Percentiles rank a stretch among this genome's conserved stretches.
These are phyloP conservation scores for Bombus soroeensis DNA, from an alignment of 1,140 invertebrate genomes.

Conservation along the genomic window DNA sequence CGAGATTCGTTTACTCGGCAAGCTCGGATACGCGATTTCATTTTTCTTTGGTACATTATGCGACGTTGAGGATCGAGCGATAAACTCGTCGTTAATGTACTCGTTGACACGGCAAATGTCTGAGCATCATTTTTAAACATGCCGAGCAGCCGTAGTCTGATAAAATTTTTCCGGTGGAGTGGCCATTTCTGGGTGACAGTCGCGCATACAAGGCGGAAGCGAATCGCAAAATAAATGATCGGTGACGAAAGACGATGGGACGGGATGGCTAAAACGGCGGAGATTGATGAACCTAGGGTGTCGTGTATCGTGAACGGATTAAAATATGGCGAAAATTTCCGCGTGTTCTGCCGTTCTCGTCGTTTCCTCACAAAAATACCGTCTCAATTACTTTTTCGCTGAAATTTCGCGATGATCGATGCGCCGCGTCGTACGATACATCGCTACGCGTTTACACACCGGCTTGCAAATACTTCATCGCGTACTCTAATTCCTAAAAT, in stretches of 20 bases:
- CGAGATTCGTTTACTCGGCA: neutral
- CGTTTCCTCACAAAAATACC: neutral
- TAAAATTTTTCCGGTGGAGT: slow-evolving; percentile 26
- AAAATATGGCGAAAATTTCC: slow-evolving; percentile 20
- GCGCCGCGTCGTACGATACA: neutral
- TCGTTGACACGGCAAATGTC: slow-evolving; percentile 5
- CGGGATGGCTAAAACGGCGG: slow-evolving; percentile 21
- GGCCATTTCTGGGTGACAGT: slow-evolving; percentile 5
- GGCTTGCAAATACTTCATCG: neutral
- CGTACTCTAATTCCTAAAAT: neutral
- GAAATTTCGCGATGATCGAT: neutral
- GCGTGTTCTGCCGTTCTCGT: neutral
- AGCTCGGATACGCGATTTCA: neutral
- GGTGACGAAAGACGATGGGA: slow-evolving; percentile 44
- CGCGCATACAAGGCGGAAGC: slow-evolving; percentile 27
- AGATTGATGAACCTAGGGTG: slow-evolving; percentile 36
- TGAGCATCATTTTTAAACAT: slow-evolving; percentile 6
- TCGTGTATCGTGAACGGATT: slow-evolving; percentile 30
- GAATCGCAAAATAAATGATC: slow-evolving; percentile 65
- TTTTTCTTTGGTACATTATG: neutral
- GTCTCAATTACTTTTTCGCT: neutral
- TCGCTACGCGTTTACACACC: neutral
- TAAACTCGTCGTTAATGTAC: slow-evolving; percentile 4
- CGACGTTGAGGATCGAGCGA: neutral
- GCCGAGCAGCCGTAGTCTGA: neutral